Percentiles rank a stretch among this genome's conserved stretches.
These are phyloP conservation scores for Loriculus beryllinus DNA, from an alignment of 2,797 vertebrate genomes.

Conservation along the genomic window DNA sequence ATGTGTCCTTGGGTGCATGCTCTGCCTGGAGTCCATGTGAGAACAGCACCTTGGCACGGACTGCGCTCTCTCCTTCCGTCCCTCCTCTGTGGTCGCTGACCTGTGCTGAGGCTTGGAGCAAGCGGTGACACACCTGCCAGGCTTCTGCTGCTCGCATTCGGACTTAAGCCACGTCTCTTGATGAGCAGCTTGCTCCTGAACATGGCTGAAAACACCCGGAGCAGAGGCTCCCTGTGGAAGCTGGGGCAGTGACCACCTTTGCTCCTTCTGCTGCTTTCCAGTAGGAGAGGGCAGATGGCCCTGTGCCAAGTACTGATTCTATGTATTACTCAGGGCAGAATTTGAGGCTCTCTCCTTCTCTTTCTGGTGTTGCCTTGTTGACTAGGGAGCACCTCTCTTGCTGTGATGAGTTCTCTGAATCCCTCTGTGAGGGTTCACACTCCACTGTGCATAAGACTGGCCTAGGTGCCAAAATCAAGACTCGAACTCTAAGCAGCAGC, in stretches of 20 bases:
- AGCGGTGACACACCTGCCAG: accelerated
- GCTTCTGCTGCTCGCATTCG: accelerated
- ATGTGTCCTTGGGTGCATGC: accelerated
- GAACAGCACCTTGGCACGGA: accelerated
- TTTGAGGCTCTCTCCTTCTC: background rate
- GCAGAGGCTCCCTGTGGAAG: background rate
- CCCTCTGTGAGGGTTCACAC: accelerated
- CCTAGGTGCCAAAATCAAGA: background rate
- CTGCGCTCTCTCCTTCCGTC: accelerated
- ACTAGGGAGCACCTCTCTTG: background rate
- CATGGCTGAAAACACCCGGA: accelerated
- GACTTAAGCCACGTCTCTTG: accelerated
- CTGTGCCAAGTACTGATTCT: background rate
- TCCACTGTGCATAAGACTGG: background rate
- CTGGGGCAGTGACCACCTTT: background rate
- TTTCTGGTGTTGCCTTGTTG: background rate
- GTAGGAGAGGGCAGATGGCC: background rate
- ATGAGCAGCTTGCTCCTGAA: accelerated
- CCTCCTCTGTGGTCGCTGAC: background rate
- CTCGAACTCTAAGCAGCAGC: background rate
- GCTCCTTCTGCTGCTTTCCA: background rate
- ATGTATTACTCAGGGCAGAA: background rate
- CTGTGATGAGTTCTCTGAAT: accelerated
- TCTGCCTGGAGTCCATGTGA: accelerated
- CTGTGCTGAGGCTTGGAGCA: accelerated